Evolutionary conservation across 2,797 vertebrate species (phyloP), one percentile per base, ranked within the genome.

Genomic region (Hemitrygon akajei): DNA sequence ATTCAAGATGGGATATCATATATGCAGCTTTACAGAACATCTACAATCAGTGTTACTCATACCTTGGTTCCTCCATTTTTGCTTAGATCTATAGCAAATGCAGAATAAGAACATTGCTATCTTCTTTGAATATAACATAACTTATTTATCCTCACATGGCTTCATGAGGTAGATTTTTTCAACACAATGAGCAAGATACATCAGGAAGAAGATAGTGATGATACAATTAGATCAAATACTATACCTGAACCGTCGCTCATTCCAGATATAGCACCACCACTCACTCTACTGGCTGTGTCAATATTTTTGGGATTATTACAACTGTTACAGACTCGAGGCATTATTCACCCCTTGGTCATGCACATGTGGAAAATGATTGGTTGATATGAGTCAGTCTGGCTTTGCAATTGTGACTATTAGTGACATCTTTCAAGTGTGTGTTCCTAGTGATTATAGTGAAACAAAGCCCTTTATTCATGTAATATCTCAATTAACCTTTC

Each of bases 381-480:
- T 58, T 63, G 84, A 0, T 0, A 47, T 6, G 16, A 66, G 84
- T 34, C 58, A 63, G 58, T n/a, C 30, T 7, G 30, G 16, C 30
- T 87, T 14, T 87, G 30, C 58, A 58, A 87, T 87, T 87, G 58
- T 87, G 84, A 87, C 84, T 66, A 82, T 27, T 56, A 87, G 84
- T 87, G 84, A 87, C 84, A 87, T 47, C 47, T 30, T 87, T 84
- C 11, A 84, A 84, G 56, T 84, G 79, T 20, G 14, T 87, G 30
- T 6, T 58, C 34, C 84, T 58, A 87, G 84, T 6, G 18, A 34
- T 7, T 27, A 87, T 12, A n/a, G 84, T 30, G 58, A n/a, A 82
- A 47, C 47, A 82, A 80, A 37, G 20, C 2, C 34, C 40, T 81
- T 37, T 20, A 22, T 81, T 3, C 11, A 14, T 2, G 4, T 7